Conservation (phyloP, 2,113 vertebrate species). For the Aegotheles bennettii region DNA sequence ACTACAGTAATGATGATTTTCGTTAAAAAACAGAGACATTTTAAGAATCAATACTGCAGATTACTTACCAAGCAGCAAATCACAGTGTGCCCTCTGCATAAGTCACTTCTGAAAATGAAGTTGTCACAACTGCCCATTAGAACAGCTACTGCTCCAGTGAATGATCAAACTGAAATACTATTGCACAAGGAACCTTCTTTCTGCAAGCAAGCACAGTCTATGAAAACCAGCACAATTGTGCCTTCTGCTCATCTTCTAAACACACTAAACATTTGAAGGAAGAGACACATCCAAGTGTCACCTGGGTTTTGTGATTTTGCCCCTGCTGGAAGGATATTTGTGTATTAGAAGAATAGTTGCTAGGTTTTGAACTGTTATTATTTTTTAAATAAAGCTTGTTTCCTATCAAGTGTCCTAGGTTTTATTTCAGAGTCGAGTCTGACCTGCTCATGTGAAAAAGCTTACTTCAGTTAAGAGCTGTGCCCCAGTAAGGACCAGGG, state of each 20-base stretch:
- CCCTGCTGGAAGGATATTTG: slow-evolving; percentile 21
- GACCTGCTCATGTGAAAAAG: not conserved
- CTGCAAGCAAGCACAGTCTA: not conserved
- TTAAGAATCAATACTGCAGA: slow-evolving; percentile 18
- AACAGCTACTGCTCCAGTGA: not conserved
- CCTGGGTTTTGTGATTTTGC: not conserved
- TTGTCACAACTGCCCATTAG: not conserved
- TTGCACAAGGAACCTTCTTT: not conserved
- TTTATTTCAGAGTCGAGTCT: slow-evolving; percentile 15
- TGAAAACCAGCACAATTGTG: not conserved
- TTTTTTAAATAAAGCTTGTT: slow-evolving; percentile 2
- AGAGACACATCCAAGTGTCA: not conserved
- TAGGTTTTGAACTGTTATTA: slow-evolving; percentile 29
- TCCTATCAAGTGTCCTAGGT: slow-evolving; percentile 27
- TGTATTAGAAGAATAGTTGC: slow-evolving; percentile 9
- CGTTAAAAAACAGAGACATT: slow-evolving; percentile 15
- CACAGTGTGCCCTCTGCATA: not conserved
- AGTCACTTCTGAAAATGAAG: not conserved
- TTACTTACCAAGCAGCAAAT: not conserved
- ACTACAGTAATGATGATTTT: slow-evolving; percentile 34
- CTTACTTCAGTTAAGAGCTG: not conserved
- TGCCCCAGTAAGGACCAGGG: not conserved
- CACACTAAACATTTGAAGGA: not conserved
- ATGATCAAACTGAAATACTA: not conserved
- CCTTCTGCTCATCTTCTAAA: not conserved